A percentile compares a stretch with the other conserved stretches of the same genome.
Evolutionary conservation across 2,113 vertebrate species (phyloP).

Genomic region (Lycocorax pyrrhopterus): DNA sequence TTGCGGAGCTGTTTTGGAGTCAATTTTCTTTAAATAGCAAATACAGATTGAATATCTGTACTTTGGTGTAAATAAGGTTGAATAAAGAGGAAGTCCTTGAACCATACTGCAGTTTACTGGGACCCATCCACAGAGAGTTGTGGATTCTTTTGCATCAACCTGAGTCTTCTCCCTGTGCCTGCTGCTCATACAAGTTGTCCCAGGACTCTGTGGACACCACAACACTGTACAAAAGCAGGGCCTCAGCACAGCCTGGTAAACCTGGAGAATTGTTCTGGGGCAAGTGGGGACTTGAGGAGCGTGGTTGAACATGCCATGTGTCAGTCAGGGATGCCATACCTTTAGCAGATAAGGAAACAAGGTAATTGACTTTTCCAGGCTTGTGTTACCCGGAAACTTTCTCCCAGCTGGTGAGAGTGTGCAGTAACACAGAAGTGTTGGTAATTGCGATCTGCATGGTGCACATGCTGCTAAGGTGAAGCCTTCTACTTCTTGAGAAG

Average conservation of each 20-base stretch:
- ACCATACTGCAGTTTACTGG: not conserved
- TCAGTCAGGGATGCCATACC: not conserved
- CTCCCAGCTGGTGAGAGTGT: not conserved
- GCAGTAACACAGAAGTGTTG: not conserved
- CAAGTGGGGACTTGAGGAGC: not conserved
- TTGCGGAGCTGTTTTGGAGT: not conserved
- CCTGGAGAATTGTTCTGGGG: not conserved
- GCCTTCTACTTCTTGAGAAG: slow-evolving; percentile 46
- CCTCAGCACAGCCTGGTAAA: not conserved
- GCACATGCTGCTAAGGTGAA: slow-evolving; percentile 28
- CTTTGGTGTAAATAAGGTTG: not conserved
- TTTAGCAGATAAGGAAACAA: not conserved
- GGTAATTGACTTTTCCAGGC: not conserved
- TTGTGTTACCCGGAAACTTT: not conserved
- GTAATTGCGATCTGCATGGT: not conserved
- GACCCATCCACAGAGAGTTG: not conserved
- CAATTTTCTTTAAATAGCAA: not conserved
- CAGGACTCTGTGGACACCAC: not conserved
- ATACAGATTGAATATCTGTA: not conserved
- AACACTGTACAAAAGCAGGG: not conserved
- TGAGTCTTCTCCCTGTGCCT: not conserved
- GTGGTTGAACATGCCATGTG: not conserved
- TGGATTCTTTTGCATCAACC: not conserved
- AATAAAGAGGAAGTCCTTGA: not conserved
- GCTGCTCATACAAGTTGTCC: not conserved